phyloP scores from a whole-genome alignment of 2,113 vertebrate genomes.

The Callipepla californica region DNA sequence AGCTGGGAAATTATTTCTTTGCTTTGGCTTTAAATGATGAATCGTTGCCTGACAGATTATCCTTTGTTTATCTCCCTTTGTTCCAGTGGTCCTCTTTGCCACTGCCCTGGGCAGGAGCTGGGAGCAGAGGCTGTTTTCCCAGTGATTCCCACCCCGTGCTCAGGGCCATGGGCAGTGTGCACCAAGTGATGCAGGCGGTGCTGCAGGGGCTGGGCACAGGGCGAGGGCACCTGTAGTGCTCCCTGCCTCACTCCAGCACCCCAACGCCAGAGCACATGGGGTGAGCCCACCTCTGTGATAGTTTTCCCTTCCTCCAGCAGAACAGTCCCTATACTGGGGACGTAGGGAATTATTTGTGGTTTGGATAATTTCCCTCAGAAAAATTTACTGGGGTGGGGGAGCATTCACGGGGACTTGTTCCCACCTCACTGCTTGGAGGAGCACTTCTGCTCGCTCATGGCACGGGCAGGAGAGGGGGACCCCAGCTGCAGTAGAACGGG shows the following conservation, averaged over 20 bases:
- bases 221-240: not conserved
- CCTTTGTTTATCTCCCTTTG: constrained; percentile 44
- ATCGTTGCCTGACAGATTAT: constrained; percentile 61
- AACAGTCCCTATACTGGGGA: not conserved
- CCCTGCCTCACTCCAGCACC: not conserved
- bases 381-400: not conserved
- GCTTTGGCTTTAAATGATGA: constrained; percentile 55
- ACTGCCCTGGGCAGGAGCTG: not conserved
- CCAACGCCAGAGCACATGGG: accelerated
- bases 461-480: not conserved
- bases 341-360: accelerated
- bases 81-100: constrained; percentile 33
- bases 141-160: not conserved
- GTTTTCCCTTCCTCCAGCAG: not conserved
- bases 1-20: constrained; percentile 45
- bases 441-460: too few species aligned
- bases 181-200: accelerated
- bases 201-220: not conserved
- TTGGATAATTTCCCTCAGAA: not conserved
- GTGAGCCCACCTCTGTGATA: not conserved
- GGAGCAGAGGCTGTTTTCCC: not conserved
- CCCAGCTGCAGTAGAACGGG: accelerated
- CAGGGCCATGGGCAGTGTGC: accelerated
- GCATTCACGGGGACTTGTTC: not conserved
- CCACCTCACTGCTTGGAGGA: too few species aligned